A percentile compares a stretch with the other conserved stretches of the same genome.
These are phyloP conservation scores for Anableps anableps DNA, from an alignment of 2,797 vertebrate genomes.

Conservation along the genomic window DNA sequence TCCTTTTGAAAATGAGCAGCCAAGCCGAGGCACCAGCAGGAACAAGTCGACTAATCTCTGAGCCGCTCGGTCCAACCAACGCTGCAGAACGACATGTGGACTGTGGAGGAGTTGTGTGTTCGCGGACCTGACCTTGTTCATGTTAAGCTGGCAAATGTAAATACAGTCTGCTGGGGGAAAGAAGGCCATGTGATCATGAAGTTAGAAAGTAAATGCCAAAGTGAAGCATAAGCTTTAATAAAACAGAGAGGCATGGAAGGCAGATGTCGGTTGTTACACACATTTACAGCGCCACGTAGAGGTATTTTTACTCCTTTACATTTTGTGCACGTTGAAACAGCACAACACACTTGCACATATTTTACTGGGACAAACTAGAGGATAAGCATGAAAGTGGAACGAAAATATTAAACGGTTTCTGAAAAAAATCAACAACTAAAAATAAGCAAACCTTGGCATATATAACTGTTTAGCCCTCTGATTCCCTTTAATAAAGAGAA, in stretches of 20 bases:
- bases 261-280: background rate
- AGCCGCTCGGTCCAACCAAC: slow-evolving; percentile 62
- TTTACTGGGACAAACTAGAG: background rate
- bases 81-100: slow-evolving; percentile 59
- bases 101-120: slow-evolving; percentile 40
- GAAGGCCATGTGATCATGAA: slow-evolving; percentile 68
- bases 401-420: no score
- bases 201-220: slow-evolving; percentile 67
- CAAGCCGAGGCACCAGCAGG: slow-evolving; percentile 49
- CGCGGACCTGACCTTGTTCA: slow-evolving; percentile 58
- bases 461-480: background rate
- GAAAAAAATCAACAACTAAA: slow-evolving; percentile 4
- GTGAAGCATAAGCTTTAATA: slow-evolving; percentile 60
- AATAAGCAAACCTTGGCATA: background rate
- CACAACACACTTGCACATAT: background rate
- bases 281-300: background rate
- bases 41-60: slow-evolving; percentile 71
- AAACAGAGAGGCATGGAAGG: slow-evolving; percentile 50
- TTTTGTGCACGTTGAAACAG: background rate
- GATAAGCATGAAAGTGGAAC: background rate
- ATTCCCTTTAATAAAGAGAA: background rate
- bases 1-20: slow-evolving; percentile 37
- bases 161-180: slow-evolving; percentile 56
- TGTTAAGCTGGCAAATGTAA: slow-evolving; percentile 72
- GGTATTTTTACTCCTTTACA: background rate